These are phyloP conservation scores for Aspidiotus destructor DNA, from an alignment of 2,888 invertebrate genomes.

Conservation along the genomic window DNA sequence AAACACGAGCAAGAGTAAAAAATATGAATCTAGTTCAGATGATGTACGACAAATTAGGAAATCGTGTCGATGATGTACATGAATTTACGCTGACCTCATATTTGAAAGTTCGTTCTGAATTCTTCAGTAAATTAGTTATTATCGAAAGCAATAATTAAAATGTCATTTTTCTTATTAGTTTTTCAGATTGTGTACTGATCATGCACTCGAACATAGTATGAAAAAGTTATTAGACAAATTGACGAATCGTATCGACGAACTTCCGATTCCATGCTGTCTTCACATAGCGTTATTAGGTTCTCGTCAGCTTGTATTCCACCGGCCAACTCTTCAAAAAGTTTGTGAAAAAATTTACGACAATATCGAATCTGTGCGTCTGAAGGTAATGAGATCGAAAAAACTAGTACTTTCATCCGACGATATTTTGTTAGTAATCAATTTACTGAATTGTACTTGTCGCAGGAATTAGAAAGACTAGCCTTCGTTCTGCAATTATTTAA, in stretches of 20 bases:
- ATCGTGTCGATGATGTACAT: constrained; percentile 13
- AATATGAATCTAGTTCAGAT: constrained; percentile 26
- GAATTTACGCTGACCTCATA: constrained; percentile 30
- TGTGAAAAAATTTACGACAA: constrained; percentile 26
- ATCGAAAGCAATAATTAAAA: background rate
- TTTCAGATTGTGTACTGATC: constrained; percentile 24
- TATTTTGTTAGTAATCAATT: background rate
- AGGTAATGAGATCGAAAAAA: constrained; percentile 13
- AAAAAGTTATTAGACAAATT: constrained; percentile 20
- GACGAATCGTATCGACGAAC: constrained; percentile 19
- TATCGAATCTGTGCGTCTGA: constrained; percentile 28
- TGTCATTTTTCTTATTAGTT: constrained; percentile 17
- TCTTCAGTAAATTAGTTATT: constrained; percentile 8
- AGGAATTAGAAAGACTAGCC: constrained; percentile 34
- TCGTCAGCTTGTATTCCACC: constrained; percentile 25
- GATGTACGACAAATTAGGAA: constrained; percentile 14
- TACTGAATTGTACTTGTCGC: background rate
- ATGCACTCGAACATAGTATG: constrained; percentile 10
- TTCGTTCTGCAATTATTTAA: constrained; percentile 29
- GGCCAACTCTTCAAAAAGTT: constrained; percentile 30
- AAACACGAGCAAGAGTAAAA: constrained; percentile 33
- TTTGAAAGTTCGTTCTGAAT: constrained; percentile 30
- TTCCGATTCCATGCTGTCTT: constrained; percentile 17
- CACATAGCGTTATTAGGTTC: constrained; percentile 35
- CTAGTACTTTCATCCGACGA: background rate